phyloP scores from a whole-genome alignment of 2,797 vertebrate species.

The Danio kyathit region DNA sequence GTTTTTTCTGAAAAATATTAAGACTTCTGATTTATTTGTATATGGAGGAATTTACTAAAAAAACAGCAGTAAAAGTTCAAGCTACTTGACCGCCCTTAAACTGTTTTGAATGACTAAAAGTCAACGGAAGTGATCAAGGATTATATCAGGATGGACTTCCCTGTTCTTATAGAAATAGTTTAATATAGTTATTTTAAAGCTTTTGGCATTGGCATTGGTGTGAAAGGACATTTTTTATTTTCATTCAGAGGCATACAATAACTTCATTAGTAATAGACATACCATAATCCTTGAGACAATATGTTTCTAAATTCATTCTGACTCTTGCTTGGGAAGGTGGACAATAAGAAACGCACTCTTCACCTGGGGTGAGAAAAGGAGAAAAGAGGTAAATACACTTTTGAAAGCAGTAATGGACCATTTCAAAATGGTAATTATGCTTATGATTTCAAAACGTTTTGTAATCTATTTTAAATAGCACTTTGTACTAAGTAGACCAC shows the following conservation, averaged over 20 bases:
- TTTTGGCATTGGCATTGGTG: too few species aligned
- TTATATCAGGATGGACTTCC: too few species aligned
- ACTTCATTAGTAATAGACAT: slow-evolving; percentile 50
- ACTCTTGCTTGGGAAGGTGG: slow-evolving; percentile 84
- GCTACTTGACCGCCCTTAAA: too few species aligned
- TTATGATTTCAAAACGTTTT: not conserved
- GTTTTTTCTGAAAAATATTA: too few species aligned
- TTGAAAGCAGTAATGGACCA: not conserved
- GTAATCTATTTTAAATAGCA: not conserved
- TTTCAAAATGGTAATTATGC: not conserved
- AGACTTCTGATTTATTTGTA: too few species aligned
- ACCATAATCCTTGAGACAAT: slow-evolving; percentile 91
- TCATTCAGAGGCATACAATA: not conserved
- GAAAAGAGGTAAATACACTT: slow-evolving; percentile 10
- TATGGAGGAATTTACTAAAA: too few species aligned
- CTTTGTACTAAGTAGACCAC: slow-evolving; percentile 6
- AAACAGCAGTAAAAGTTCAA: too few species aligned
- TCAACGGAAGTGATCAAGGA: too few species aligned
- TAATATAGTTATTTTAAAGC: too few species aligned
- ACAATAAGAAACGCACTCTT: slow-evolving; percentile 88
- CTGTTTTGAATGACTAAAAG: too few species aligned
- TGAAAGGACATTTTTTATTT: too few species aligned
- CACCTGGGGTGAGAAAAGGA: slow-evolving; percentile 71
- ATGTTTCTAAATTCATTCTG: slow-evolving; percentile 87
- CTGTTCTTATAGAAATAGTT: too few species aligned